Evolutionary conservation across 2,113 vertebrate species (phyloP).

Genomic region (Hypanus sabinus): DNA sequence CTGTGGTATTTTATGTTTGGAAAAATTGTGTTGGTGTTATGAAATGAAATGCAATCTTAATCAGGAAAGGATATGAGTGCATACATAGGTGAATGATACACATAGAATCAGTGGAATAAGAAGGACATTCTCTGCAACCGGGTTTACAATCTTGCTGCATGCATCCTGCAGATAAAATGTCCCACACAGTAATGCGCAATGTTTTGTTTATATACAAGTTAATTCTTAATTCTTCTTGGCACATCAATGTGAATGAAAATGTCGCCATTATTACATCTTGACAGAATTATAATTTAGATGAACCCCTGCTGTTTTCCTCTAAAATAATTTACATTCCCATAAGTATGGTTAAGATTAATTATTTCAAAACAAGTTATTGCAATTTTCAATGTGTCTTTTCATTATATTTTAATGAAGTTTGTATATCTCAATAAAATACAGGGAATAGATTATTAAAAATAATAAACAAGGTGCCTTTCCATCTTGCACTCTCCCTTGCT

Average conservation of each 20-base stretch:
- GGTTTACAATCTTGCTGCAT: background rate
- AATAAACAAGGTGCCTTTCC: background rate
- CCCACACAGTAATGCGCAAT: background rate
- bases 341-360: background rate
- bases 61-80: background rate
- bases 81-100: background rate
- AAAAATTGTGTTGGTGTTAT: background rate
- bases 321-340: background rate
- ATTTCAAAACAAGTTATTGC: background rate
- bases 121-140: background rate
- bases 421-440: background rate
- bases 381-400: background rate
- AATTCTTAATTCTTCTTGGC: background rate
- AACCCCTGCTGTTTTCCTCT: background rate
- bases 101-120: background rate
- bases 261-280: background rate
- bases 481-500: too few species aligned
- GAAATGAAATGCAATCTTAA: background rate
- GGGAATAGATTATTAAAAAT: background rate
- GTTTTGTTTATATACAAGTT: background rate
- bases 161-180: background rate
- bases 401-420: background rate
- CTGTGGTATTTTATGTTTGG: too few species aligned
- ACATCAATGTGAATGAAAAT: background rate
- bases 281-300: slow-evolving; percentile 14